Percentiles rank a stretch among this genome's conserved stretches.
Conservation (phyloP, 1,140 invertebrate species). For the Harpegnathos saltator region DNA sequence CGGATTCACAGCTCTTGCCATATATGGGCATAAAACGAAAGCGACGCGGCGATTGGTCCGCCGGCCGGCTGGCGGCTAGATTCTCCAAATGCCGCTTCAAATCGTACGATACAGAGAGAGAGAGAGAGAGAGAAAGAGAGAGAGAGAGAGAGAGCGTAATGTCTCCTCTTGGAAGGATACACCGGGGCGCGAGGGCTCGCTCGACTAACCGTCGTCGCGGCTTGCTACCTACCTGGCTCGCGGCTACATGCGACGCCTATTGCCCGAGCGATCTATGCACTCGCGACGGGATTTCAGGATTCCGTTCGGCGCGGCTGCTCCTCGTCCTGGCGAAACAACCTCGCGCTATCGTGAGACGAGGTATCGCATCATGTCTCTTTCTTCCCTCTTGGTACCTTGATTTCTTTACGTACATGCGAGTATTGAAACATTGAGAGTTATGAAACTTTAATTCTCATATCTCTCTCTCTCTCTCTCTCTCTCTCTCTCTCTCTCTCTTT, state of each 20-base stretch:
- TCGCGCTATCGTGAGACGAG: too few relatives aligned
- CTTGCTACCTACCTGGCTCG: constrained; percentile 21
- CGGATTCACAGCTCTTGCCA: constrained; percentile 88
- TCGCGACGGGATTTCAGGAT: background rate
- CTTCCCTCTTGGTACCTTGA: too few relatives aligned
- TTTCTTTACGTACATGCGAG: too few relatives aligned
- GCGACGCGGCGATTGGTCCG: constrained; percentile 88
- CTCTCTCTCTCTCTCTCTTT: too few relatives aligned
- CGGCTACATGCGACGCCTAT: constrained; percentile 9
- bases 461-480: too few relatives aligned
- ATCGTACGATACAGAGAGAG: constrained; percentile 83
- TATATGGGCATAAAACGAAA: constrained; percentile 92
- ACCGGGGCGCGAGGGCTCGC: constrained; percentile 77
- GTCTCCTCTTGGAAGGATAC: constrained; percentile 74
- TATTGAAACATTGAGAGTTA: too few relatives aligned
- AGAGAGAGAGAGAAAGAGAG: too few relatives aligned
- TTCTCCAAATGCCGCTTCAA: constrained; percentile 86
- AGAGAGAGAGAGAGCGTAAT: constrained; percentile 79
- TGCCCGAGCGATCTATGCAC: background rate
- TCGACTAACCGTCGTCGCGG: constrained; percentile 80
- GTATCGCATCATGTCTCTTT: too few relatives aligned
- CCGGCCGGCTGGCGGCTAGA: constrained; percentile 83
- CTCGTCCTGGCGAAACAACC: too few relatives aligned
- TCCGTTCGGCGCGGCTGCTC: too few relatives aligned
- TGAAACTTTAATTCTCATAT: too few relatives aligned